Percentiles rank a stretch among this genome's conserved stretches.
Evolutionary conservation across 2,797 vertebrate species (phyloP).

Genomic region (Mus caroli): DNA sequence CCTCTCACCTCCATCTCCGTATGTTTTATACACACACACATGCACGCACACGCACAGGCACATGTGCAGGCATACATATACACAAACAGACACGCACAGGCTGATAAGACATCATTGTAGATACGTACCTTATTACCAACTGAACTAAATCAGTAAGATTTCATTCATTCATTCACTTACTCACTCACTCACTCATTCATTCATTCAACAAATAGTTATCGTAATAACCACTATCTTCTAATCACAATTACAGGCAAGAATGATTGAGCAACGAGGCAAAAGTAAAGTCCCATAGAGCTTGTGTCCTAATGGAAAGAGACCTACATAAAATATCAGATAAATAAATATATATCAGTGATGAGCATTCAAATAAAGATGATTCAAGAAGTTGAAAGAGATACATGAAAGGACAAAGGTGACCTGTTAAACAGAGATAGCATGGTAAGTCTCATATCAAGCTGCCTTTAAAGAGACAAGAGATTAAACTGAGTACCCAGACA

Average conservation of each 20-base stretch:
- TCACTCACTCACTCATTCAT: not conserved
- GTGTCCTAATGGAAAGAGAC: not conserved
- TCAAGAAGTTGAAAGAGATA: not conserved
- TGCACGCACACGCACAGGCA: not conserved
- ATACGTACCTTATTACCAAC: not conserved
- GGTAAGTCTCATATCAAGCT: not conserved
- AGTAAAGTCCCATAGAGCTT: not conserved
- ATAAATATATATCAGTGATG: not conserved
- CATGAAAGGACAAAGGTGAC: not conserved
- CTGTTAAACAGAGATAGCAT: not conserved
- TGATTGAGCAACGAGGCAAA: not conserved
- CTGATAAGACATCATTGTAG: too few species aligned
- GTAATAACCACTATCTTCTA: not conserved
- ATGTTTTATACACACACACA: not conserved
- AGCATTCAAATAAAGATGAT: not conserved
- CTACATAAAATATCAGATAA: not conserved
- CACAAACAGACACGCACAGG: not conserved
- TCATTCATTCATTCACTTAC: not conserved
- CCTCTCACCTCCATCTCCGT: not conserved
- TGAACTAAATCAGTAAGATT: not conserved
- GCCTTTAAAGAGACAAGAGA: conserved; percentile 10
- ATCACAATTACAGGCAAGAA: not conserved
- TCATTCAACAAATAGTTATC: not conserved
- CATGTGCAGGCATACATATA: not conserved
- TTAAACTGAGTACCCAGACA: not conserved